Percentiles rank a stretch among this genome's conserved stretches.
Evolutionary conservation across 2,113 vertebrate species (phyloP).

Genomic region (Rhinoderma darwinii): DNA sequence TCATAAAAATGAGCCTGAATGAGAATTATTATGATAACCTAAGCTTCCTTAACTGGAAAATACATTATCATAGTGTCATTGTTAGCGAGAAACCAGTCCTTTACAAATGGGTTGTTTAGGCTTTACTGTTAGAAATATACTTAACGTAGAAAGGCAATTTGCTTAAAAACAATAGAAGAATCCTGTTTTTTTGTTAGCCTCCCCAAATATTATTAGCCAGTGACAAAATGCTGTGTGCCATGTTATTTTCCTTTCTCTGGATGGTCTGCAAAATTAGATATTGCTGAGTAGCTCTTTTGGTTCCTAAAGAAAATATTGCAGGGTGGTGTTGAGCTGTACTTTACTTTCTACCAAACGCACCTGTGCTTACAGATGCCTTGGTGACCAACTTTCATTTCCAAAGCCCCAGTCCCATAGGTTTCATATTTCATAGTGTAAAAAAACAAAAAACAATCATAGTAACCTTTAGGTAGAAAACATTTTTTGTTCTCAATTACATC

Average conservation of each 20-base stretch:
- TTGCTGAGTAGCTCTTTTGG: no score
- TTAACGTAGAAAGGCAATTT: neutral
- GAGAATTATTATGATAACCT: conserved; percentile 41
- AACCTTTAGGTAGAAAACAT: neutral
- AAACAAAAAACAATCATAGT: neutral
- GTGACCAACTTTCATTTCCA: no score
- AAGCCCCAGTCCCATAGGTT: no score
- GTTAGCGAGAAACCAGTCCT: neutral
- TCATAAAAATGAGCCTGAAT: conserved; percentile 46
- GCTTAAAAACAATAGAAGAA: neutral
- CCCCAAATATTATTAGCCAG: neutral
- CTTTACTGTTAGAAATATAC: neutral
- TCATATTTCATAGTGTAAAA: no score
- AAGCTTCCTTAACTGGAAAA: conserved; percentile 8
- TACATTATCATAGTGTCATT: neutral
- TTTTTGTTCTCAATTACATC: no score
- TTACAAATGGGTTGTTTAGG: neutral
- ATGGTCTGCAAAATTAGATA: no score
- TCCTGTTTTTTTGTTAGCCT: neutral
- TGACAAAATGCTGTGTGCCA: no score
- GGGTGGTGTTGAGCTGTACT: no score
- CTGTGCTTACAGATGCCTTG: no score
- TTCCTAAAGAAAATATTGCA: no score
- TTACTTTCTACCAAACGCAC: no score
- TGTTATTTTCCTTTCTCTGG: no score